Evolutionary conservation across 2,113 vertebrate species (phyloP).

Genomic region (Chionis minor): DNA sequence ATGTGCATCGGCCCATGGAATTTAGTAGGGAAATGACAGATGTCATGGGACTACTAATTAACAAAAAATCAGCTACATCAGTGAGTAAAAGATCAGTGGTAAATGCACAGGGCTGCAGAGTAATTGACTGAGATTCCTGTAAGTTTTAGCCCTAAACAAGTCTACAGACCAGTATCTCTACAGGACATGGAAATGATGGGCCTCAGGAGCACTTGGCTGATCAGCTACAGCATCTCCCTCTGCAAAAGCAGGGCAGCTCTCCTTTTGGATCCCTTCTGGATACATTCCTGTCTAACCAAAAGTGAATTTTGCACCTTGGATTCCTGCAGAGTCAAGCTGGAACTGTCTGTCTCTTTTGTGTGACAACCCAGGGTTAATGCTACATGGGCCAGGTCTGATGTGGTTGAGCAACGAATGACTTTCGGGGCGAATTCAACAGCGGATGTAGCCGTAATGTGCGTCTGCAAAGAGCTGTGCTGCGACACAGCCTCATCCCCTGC

Average conservation of each 20-base stretch:
- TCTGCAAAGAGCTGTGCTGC: background rate
- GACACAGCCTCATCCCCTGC: background rate
- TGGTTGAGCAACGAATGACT: background rate
- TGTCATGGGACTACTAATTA: background rate
- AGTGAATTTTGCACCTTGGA: background rate
- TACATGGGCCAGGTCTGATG: background rate
- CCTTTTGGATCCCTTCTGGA: background rate
- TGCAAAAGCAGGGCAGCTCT: background rate
- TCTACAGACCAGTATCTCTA: background rate
- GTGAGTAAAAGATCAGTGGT: background rate
- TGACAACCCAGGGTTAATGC: background rate
- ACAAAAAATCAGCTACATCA: background rate
- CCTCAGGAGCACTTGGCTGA: background rate
- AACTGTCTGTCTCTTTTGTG: rapidly evolving
- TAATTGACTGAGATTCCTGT: background rate
- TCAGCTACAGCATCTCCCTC: background rate
- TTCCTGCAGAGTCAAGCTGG: background rate
- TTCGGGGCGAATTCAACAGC: background rate
- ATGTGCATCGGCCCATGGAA: background rate
- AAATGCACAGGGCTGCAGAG: background rate
- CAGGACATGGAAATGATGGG: background rate
- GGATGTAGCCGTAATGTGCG: rapidly evolving
- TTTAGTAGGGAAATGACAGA: background rate
- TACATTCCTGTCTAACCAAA: background rate
- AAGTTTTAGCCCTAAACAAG: background rate